phyloP scores from a whole-genome alignment of 2,888 invertebrate genomes.

The Drosophila monieri region DNA sequence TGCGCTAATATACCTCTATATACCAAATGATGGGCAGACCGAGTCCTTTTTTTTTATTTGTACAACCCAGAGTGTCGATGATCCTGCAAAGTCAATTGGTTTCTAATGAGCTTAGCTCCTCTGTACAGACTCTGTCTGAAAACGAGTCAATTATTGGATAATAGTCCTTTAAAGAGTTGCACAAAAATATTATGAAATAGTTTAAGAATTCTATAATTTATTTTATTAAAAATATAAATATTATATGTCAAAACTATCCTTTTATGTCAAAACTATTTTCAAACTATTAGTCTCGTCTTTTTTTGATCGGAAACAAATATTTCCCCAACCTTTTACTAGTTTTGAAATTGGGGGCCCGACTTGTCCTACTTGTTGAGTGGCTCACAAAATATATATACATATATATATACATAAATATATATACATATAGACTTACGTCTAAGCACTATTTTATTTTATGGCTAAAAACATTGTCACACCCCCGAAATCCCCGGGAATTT shows the following conservation, averaged over 20 bases:
- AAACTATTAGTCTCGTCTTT: neutral
- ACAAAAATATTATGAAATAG: too few relatives aligned
- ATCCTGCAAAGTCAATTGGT: conserved; percentile 72
- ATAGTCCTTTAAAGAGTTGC: neutral
- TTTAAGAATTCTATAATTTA: too few relatives aligned
- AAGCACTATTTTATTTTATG: conserved; percentile 7
- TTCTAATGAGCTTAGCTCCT: conserved; percentile 74
- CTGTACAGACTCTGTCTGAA: conserved; percentile 24
- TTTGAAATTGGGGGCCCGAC: conserved; percentile 52
- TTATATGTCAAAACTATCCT: too few relatives aligned
- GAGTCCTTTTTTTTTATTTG: neutral
- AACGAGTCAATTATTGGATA: conserved; percentile 3
- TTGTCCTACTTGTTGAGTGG: conserved; percentile 51
- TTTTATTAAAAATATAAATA: too few relatives aligned
- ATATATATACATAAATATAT: too few relatives aligned
- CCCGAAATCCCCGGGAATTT: conserved; percentile 47
- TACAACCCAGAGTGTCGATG: conserved; percentile 51
- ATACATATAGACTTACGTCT: neutral
- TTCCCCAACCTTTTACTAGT: neutral
- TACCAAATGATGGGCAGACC: conserved; percentile 61
- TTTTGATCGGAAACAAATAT: neutral
- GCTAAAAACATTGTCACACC: conserved; percentile 26
- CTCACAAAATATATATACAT: too few relatives aligned
- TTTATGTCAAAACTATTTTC: too few relatives aligned
- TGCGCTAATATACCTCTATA: conserved; percentile 24